Conservation (phyloP, 2,113 vertebrate genomes). For the Hemiprocne comata region DNA sequence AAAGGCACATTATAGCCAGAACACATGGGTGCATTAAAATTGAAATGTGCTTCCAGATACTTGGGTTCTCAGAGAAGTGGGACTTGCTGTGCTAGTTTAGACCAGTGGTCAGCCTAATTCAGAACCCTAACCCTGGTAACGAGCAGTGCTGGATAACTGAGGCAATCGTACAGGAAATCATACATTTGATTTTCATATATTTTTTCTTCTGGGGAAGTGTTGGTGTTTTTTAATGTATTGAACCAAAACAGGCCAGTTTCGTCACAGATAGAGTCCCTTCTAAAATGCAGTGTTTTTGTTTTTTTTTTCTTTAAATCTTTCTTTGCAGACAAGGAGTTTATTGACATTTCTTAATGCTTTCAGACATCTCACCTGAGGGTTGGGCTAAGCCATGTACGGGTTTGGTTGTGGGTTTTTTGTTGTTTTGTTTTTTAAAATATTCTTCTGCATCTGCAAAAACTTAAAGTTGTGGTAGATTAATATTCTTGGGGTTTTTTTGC, state of each 20-base stretch:
- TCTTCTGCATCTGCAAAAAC: not conserved
- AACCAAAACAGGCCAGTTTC: not conserved
- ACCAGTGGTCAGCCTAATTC: not conserved
- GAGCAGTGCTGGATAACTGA: not conserved
- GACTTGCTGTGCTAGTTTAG: not conserved
- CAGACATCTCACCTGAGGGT: not conserved
- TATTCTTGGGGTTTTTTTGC: not conserved
- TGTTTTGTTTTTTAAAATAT: not conserved
- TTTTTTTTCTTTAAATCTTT: not conserved
- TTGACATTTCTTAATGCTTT: not conserved
- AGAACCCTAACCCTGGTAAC: not conserved
- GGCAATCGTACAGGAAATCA: not conserved
- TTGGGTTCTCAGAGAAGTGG: not conserved
- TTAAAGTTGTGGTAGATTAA: not conserved
- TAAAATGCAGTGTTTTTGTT: not conserved
- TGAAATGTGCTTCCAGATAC: not conserved
- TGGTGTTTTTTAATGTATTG: not conserved
- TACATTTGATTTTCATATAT: not conserved
- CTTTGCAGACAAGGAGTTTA: not conserved
- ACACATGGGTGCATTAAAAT: conserved; percentile 18
- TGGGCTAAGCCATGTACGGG: not conserved
- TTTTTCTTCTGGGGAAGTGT: not conserved
- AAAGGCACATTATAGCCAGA: conserved; percentile 13
- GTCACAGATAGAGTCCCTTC: not conserved
- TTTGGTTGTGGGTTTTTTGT: not conserved